Conservation (phyloP, 2,113 vertebrate genomes). For the Entomyzon cyanotis region DNA sequence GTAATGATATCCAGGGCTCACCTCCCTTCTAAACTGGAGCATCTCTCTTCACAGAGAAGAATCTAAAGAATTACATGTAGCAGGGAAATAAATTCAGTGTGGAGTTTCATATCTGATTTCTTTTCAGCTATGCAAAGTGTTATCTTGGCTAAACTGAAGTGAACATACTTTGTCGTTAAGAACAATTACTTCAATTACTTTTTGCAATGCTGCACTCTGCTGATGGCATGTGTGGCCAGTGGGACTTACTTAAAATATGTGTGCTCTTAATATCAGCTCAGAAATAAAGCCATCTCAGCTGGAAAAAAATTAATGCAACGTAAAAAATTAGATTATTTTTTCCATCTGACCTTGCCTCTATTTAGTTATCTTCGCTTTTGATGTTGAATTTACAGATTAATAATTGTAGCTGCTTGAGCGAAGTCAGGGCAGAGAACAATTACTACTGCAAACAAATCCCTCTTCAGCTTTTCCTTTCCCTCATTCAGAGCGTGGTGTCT, state of each 20-base stretch:
- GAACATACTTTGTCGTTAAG: not conserved
- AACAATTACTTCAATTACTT: constrained; percentile 43
- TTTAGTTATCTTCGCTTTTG: constrained; percentile 22
- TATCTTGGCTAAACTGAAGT: not conserved
- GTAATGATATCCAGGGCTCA: not conserved
- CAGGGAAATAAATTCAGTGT: not conserved
- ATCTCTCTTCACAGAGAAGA: not conserved
- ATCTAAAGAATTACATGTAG: not conserved
- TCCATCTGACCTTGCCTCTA: not conserved
- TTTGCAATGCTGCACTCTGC: not conserved
- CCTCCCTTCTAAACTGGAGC: not conserved
- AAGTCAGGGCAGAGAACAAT: not conserved
- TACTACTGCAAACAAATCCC: not conserved
- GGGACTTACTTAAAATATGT: constrained; percentile 3
- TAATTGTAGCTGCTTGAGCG: not conserved
- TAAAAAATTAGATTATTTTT: constrained; percentile 9
- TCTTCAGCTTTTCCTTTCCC: not conserved
- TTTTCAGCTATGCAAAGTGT: not conserved
- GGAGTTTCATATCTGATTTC: not conserved
- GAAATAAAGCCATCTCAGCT: not conserved
- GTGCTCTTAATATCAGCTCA: not conserved
- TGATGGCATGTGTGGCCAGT: not conserved
- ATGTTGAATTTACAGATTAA: constrained; percentile 19
- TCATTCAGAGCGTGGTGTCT: accelerated
- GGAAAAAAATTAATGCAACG: not conserved